Evolutionary conservation across 2,888 invertebrate species (phyloP), one percentile per base, ranked within the genome.

Genomic region (Polietes domitor): DNA sequence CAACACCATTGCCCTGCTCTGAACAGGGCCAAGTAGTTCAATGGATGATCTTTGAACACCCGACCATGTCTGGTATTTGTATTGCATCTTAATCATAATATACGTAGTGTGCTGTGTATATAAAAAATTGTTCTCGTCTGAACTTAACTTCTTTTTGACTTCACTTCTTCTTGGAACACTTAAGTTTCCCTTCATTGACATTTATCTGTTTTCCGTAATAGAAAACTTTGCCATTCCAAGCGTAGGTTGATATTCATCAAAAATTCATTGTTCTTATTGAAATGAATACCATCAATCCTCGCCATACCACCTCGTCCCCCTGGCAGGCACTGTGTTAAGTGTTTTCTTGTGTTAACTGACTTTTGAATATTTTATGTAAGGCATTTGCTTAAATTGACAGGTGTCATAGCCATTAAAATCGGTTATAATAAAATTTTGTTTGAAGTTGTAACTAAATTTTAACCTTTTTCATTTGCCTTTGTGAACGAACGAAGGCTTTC

Each of bases 401-500:
- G 41, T 73, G 72, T 73, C 58, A 41, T 6, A 41, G n/a, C 19
- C 63, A 32, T 63, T 26, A 37, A 50, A 65, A 37, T 53, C 47
- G 28, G 50, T 63, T 63, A 72, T 50, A 65, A 53, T n/a, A 24
- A 72, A 78, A 63, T 65, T 68, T 50, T 50, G 53, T 63, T 71
- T 10, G 61, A 32, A 53, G 43, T 70, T 76, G 21, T 21, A 71
- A 75, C 47, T 15, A 26, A 75, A 63, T 75, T 70, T 50, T 37
- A 80, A 72, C 71, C 72, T 76, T n/a, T 41, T 53, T 50, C 47
- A 21, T 32, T 19, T 50, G 21, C 5, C 32, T 41, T 65, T 65
- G 41, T 63, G n/a, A 2, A 26, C 15, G 28, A 5, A 17, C 9
- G 37, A 65, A 65, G 19, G n/a, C 47, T n/a, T 47, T 47, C 47